Conservation (phyloP, 37 sponge, comb jelly and placozoan genomes). For the Amphimedon queenslandica region DNA sequence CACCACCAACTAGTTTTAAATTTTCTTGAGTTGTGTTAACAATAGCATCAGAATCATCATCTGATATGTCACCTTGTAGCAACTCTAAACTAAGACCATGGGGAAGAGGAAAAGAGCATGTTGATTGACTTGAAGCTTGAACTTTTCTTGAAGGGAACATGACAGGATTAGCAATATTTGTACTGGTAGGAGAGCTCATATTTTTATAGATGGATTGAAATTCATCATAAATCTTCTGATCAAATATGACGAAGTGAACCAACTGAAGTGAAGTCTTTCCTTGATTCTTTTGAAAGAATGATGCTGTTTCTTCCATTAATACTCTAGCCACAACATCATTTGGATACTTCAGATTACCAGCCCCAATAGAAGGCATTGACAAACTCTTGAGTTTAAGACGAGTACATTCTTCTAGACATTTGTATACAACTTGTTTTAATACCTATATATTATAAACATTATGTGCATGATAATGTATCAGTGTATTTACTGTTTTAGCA, state of each 20-base stretch:
- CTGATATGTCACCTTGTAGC: slow-evolving; percentile 49
- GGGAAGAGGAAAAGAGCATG: not conserved
- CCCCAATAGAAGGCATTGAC: slow-evolving; percentile 64
- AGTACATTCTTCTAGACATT: slow-evolving; percentile 29
- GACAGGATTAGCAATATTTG: not conserved
- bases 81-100: slow-evolving; percentile 13
- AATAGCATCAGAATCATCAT: slow-evolving; percentile 39
- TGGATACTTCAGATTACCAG: slow-evolving; percentile 51
- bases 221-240: slow-evolving; percentile 11
- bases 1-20: slow-evolving; percentile 21
- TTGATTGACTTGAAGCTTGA: not conserved
- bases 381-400: slow-evolving; percentile 13
- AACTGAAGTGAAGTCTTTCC: slow-evolving; percentile 4
- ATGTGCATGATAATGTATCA: no score
- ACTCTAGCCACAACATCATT: slow-evolving; percentile 22
- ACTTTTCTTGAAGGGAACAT: not conserved
- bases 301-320: slow-evolving; percentile 18
- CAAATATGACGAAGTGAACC: slow-evolving; percentile 42
- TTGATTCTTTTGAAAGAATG: slow-evolving; percentile 3
- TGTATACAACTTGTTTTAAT: slow-evolving; percentile 16
- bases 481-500: no score
- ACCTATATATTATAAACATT: slow-evolving; percentile 13
- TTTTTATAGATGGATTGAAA: slow-evolving; percentile 8
- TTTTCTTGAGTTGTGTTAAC: slow-evolving; percentile 44
- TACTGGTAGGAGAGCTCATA: not conserved